Conservation (phyloP, 2,888 invertebrate species). For the Eurytoma californica region DNA sequence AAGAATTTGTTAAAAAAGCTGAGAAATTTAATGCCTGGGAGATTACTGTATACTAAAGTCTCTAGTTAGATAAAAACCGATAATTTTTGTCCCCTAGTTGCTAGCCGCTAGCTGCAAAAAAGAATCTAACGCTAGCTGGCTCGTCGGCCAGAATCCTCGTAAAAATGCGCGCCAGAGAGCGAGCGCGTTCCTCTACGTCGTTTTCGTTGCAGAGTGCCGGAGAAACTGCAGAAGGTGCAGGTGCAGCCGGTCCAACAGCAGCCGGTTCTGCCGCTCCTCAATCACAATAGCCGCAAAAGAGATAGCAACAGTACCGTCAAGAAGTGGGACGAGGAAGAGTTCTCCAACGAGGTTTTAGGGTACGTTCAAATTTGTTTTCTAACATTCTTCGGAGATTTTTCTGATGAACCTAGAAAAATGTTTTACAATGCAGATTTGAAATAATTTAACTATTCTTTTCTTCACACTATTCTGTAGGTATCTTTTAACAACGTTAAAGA, state of each 20-base stretch:
- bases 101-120: background rate
- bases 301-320: slow-evolving; percentile 31
- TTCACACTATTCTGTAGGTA: no score
- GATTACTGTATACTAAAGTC: background rate
- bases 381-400: no score
- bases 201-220: slow-evolving; percentile 48
- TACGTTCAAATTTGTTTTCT: slow-evolving; percentile 66
- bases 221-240: slow-evolving; percentile 43
- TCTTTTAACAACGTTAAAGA: no score
- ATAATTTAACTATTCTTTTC: no score
- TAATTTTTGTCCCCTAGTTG: background rate
- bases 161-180: background rate
- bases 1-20: no score
- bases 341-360: slow-evolving; percentile 86
- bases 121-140: background rate
- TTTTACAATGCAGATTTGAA: no score
- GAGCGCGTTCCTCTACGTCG: slow-evolving; percentile 15
- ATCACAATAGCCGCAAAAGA: slow-evolving; percentile 67
- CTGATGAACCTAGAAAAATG: no score
- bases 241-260: slow-evolving; percentile 63
- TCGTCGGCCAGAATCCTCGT: no score
- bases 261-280: slow-evolving; percentile 72
- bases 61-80: background rate
- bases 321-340: slow-evolving; percentile 78
- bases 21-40: background rate